Evolutionary conservation across 2,113 vertebrate species (phyloP), one percentile per base, ranked within the genome.

Genomic region (Rhinogobius similis): DNA sequence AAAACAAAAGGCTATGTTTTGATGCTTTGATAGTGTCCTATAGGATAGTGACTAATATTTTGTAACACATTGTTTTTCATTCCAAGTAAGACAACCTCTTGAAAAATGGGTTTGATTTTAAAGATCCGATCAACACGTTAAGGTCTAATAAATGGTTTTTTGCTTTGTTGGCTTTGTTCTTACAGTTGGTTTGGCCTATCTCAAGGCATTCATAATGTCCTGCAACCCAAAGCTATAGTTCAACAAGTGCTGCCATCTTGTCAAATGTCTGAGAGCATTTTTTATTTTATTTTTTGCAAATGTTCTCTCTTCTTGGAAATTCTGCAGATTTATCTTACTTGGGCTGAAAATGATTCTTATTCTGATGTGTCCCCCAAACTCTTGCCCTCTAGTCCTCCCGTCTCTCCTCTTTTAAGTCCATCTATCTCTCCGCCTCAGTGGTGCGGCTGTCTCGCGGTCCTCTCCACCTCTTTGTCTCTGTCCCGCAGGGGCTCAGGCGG

Each of bases 401-500:
- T 72, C 74, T 70, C 71, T 81, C 29, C 58, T 29, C 65, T 62
- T 58, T 68, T 78, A 67, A 81, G 80, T 82, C 82, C 78, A 84
- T 88, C 86, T 77, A 83, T 87, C 81, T 85, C 73, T 86, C 70
- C 78, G 81, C 74, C 78, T 78, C 74, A 72, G 70, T 78, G 79
- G 81, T 75, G 65, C 72, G 69, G 64, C 72, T 75, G 79, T 86
- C 85, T 83, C 69, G 81, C 76, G 70, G 69, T 78, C 75, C 75
- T 61, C 23, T 81, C 82, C 72, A 41, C 68, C 79, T 86, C 79
- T 88, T 77, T 85, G 87, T 88, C 80, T 82, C 84, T 76, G 76
- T 87, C 85, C 79, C 78, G 26, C 23, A 5, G 55, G 81, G 84
- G 85, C 81, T 81, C 85, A 66, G 1, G 66, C 70, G 50, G 83